phyloP scores from a whole-genome alignment of 2,888 invertebrate species.

The Anticlea derivata region DNA sequence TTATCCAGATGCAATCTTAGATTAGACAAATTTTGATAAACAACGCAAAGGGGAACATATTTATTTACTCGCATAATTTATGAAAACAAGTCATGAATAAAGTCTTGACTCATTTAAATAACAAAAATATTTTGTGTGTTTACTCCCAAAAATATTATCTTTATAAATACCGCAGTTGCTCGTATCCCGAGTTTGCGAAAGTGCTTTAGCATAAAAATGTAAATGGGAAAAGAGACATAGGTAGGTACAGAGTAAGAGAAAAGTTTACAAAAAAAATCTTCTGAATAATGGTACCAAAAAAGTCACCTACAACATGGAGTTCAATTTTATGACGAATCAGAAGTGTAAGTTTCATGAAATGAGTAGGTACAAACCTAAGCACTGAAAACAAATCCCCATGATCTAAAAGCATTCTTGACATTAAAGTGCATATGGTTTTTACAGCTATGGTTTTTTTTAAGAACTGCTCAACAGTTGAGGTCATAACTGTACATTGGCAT shows the following conservation, averaged over 20 bases:
- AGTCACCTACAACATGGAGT: too few relatives aligned
- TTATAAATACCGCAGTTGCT: constrained; percentile 9
- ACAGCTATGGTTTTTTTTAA: too few relatives aligned
- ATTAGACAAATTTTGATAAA: too few relatives aligned
- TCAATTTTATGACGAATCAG: too few relatives aligned
- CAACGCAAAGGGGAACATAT: too few relatives aligned
- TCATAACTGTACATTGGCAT: constrained; percentile 11
- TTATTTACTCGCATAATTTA: too few relatives aligned
- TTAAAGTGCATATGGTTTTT: too few relatives aligned
- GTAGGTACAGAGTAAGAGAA: constrained; percentile 11
- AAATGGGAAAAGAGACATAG: constrained; percentile 30
- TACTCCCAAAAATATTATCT: constrained; percentile 16
- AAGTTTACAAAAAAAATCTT: not conserved
- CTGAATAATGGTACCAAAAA: not conserved
- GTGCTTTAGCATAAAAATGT: constrained; percentile 34
- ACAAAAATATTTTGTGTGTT: constrained; percentile 13
- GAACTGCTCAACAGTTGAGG: not conserved
- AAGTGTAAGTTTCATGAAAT: too few relatives aligned
- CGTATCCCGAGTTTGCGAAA: constrained; percentile 26
- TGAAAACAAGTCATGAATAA: not conserved
- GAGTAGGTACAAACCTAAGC: too few relatives aligned
- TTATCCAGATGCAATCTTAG: too few relatives aligned
- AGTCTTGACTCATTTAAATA: constrained; percentile 1
- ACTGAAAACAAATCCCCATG: too few relatives aligned
- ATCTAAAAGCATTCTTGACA: too few relatives aligned